phyloP scores from a whole-genome alignment of 2,888 invertebrate species.

The Caenorhabditis sulstoni region DNA sequence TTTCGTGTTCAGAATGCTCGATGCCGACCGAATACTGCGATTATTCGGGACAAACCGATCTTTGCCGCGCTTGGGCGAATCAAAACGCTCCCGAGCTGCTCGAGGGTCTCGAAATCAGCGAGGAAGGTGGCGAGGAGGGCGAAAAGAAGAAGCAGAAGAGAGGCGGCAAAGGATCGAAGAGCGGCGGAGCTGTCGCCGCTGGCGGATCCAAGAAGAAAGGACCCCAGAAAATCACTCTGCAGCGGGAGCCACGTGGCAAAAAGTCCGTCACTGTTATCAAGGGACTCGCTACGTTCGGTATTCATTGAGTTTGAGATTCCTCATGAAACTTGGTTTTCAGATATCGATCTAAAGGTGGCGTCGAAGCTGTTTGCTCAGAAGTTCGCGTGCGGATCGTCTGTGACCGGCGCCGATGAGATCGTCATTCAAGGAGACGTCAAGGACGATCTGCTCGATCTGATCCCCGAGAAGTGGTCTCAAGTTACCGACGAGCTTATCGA shows the following conservation, averaged over 20 bases:
- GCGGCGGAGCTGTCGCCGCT: slow-evolving; percentile 10
- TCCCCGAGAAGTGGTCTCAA: slow-evolving; percentile 95
- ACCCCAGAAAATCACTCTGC: slow-evolving; percentile 84
- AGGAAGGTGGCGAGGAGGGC: slow-evolving; percentile 29
- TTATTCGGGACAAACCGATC: slow-evolving; percentile 95
- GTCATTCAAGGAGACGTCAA: slow-evolving; percentile 93
- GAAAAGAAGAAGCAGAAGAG: slow-evolving; percentile 89
- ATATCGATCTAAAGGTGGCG: slow-evolving; percentile 97
- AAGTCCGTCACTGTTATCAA: slow-evolving; percentile 99
- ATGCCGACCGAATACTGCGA: slow-evolving; percentile 90
- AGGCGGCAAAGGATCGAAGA: slow-evolving; percentile 90
- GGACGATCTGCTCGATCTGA: slow-evolving; percentile 96
- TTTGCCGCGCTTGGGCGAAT: slow-evolving; percentile 95
- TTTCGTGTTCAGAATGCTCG: slow-evolving; percentile 71
- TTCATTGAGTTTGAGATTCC: background rate
- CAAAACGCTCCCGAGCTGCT: slow-evolving; percentile 87
- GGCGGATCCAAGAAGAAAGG: slow-evolving; percentile 80
- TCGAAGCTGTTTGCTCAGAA: slow-evolving; percentile 97
- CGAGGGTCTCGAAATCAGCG: slow-evolving; percentile 57
- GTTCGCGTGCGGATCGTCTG: slow-evolving; percentile 99
- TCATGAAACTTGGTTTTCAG: slow-evolving; percentile 83
- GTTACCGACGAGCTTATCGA: slow-evolving; percentile 70
- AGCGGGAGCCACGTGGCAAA: slow-evolving; percentile 90
- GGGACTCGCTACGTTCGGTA: slow-evolving; percentile 83
- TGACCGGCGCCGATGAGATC: slow-evolving; percentile 95